These are phyloP conservation scores for Hydraecia micacea DNA, from an alignment of 2,888 invertebrate genomes.

Conservation along the genomic window DNA sequence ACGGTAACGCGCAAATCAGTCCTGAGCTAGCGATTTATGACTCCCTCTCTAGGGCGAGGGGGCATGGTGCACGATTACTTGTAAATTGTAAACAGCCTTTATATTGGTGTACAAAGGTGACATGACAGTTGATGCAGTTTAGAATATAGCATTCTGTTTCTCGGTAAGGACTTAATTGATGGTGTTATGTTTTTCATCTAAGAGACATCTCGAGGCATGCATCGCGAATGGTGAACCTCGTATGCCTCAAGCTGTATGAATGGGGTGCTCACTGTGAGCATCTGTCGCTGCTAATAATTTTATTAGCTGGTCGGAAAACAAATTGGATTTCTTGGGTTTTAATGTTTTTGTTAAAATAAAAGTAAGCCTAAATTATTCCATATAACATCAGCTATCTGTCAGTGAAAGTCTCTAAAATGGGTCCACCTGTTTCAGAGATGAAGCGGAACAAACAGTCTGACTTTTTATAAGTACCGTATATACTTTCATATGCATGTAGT, in stretches of 20 bases:
- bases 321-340: not conserved
- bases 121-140: conserved; percentile 24
- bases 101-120: conserved; percentile 50
- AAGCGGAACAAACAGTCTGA: not conserved
- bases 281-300: too few species aligned
- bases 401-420: too few species aligned
- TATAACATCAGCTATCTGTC: too few species aligned
- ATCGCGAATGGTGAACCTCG: not conserved
- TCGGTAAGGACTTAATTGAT: not conserved
- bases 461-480: too few species aligned
- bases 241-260: not conserved
- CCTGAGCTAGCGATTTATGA: conserved; percentile 77
- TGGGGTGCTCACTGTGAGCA: not conserved
- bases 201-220: not conserved
- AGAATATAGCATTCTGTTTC: conserved; percentile 1
- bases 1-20: conserved; percentile 77
- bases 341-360: too few species aligned
- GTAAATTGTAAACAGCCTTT: conserved; percentile 71
- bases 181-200: conserved; percentile 1
- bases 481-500: too few species aligned
- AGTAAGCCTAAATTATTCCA: too few species aligned
- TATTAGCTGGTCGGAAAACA: not conserved
- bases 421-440: too few species aligned
- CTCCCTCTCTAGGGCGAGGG: conserved; percentile 56
- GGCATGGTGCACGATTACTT: conserved; percentile 67